These are phyloP conservation scores for Motacilla alba DNA, from an alignment of 2,113 vertebrate species.

Conservation along the genomic window DNA sequence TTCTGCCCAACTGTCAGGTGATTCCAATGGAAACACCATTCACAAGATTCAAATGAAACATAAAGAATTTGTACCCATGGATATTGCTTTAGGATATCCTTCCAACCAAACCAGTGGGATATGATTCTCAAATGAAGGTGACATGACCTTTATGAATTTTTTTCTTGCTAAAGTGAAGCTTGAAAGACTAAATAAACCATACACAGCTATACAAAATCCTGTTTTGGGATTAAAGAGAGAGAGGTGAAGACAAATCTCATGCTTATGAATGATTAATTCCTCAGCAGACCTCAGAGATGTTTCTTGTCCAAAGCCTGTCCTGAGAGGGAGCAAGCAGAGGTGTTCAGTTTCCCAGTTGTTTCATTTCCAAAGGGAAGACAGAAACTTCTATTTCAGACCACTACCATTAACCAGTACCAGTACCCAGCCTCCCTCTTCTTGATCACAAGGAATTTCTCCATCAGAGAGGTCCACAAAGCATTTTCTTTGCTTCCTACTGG, in stretches of 20 bases:
- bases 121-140: neutral
- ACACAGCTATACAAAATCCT: neutral
- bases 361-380: neutral
- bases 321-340: neutral
- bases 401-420: neutral
- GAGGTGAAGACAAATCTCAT: neutral
- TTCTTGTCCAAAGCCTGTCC: neutral
- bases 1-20: neutral
- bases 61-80: neutral
- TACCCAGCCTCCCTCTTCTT: neutral
- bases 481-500: neutral
- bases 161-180: neutral
- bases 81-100: neutral
- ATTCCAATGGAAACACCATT: neutral
- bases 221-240: neutral
- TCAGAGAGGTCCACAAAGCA: neutral
- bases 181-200: neutral
- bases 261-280: accelerated
- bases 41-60: neutral
- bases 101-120: neutral
- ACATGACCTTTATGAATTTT: neutral
- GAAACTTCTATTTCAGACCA: neutral
- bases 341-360: neutral
- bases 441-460: neutral
- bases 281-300: neutral